phyloP scores from a whole-genome alignment of 2,797 vertebrate species.

The Selene dorsalis region DNA sequence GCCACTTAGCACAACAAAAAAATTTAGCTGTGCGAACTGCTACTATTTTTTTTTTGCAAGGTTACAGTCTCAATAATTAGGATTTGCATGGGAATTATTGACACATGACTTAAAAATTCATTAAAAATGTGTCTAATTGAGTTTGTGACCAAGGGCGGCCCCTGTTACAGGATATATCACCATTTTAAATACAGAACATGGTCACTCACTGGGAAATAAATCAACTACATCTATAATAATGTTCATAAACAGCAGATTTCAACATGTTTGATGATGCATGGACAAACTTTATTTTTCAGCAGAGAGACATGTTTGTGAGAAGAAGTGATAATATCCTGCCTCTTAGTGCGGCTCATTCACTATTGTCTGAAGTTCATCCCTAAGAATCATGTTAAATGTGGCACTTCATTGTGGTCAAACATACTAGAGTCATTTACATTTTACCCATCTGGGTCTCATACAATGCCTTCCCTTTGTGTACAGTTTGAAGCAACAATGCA shows the following conservation, averaged over 20 bases:
- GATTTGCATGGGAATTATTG: too few relatives aligned
- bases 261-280: background rate
- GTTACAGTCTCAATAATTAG: too few relatives aligned
- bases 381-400: constrained; percentile 24
- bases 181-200: background rate
- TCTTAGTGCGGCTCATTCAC: background rate
- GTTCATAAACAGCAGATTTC: background rate
- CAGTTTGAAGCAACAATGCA: constrained; percentile 53
- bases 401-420: constrained; percentile 22
- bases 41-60: too few relatives aligned
- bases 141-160: background rate
- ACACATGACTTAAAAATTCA: too few relatives aligned
- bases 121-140: too few relatives aligned
- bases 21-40: too few relatives aligned
- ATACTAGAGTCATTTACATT: constrained; percentile 45
- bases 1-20: too few relatives aligned
- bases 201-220: background rate
- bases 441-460: constrained; percentile 20
- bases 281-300: background rate
- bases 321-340: background rate
- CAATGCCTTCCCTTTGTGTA: constrained; percentile 60
- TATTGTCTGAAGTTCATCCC: constrained; percentile 20
- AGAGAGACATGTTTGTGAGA: background rate
- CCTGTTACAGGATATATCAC: background rate
- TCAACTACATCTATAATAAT: background rate